Percentiles rank a stretch among this genome's conserved stretches.
phyloP scores from a whole-genome alignment of 2,888 invertebrate species.

The Chesias legatella region DNA sequence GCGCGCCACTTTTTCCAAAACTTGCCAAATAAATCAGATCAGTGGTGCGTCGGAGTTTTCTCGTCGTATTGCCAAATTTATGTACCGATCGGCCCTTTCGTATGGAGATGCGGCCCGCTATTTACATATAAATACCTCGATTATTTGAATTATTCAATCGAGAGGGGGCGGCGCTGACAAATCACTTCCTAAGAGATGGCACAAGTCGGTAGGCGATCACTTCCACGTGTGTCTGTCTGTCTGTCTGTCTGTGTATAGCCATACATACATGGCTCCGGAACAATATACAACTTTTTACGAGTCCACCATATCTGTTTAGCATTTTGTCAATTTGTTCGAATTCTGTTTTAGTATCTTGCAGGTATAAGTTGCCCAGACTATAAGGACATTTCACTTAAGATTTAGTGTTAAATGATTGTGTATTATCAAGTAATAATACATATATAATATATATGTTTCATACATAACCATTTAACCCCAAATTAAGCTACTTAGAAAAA shows the following conservation, averaged over 20 bases:
- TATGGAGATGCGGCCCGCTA: constrained; percentile 79
- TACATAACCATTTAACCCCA: too few species aligned
- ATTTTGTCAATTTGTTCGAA: constrained; percentile 28
- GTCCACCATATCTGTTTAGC: constrained; percentile 26
- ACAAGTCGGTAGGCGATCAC: constrained; percentile 68
- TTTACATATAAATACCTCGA: constrained; percentile 81
- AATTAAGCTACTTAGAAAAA: too few species aligned
- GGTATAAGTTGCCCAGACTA: too few species aligned
- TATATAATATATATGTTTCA: too few species aligned
- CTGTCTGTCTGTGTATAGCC: too few species aligned
- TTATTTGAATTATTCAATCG: constrained; percentile 82
- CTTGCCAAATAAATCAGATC: constrained; percentile 78
- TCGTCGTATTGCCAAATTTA: constrained; percentile 79
- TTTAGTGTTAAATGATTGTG: too few species aligned
- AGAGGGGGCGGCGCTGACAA: constrained; percentile 80
- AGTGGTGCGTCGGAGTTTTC: constrained; percentile 78
- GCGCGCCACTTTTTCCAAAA: constrained; percentile 76
- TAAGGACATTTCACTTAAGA: too few species aligned
- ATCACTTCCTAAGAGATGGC: constrained; percentile 79
- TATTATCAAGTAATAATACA: too few species aligned
- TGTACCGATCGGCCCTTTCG: constrained; percentile 80
- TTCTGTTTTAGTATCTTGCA: too few species aligned
- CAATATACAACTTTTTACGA: constrained; percentile 45
- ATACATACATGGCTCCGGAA: constrained; percentile 40
- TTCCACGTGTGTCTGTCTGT: constrained; percentile 62